phyloP scores from a whole-genome alignment of 64 coral and sea anemone species.

The Pachyseris speciosa region DNA sequence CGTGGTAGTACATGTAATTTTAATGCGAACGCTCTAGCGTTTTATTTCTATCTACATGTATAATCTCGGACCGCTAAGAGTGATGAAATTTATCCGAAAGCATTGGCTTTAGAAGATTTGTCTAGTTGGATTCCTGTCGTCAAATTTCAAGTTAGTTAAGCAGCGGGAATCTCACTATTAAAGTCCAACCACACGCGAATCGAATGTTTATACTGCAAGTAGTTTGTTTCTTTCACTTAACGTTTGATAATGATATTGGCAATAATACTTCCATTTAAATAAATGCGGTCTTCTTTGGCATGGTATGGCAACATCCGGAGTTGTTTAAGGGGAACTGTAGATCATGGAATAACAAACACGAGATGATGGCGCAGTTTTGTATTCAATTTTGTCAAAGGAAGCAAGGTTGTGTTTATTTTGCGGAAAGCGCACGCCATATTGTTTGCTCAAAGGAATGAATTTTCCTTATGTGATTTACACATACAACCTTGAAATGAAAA shows the following conservation, averaged over 20 bases:
- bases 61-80: background rate
- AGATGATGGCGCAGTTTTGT: background rate
- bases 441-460: background rate
- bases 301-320: background rate
- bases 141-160: background rate
- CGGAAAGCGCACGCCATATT: background rate
- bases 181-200: too few species aligned
- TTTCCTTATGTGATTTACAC: background rate
- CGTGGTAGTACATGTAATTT: conserved; percentile 1
- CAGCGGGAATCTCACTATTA: too few species aligned
- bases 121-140: background rate
- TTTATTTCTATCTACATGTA: background rate
- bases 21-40: background rate
- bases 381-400: background rate
- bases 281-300: background rate
- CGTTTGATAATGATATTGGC: background rate
- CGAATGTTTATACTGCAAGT: conserved; percentile 25
- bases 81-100: background rate
- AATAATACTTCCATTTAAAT: background rate
- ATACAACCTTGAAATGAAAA: too few species aligned
- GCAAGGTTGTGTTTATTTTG: background rate
- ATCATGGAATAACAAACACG: background rate
- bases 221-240: background rate
- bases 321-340: too few species aligned
- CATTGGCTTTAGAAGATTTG: background rate